These are phyloP conservation scores for Acronicta alni DNA, from an alignment of 2,888 invertebrate species.

Conservation along the genomic window DNA sequence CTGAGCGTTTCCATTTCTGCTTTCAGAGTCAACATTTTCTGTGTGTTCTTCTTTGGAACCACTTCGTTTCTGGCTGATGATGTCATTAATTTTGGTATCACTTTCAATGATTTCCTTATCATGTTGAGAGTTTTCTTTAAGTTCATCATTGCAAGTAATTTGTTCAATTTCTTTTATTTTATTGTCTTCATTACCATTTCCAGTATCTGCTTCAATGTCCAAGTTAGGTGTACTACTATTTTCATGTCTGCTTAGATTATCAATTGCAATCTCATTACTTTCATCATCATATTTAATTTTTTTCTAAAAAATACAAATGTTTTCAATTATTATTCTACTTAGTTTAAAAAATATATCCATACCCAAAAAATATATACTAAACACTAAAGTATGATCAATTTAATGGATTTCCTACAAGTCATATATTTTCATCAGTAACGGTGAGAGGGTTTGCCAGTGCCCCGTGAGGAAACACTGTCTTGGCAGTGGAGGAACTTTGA, in stretches of 20 bases:
- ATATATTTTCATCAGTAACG: no score
- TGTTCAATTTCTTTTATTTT: slow-evolving; percentile 5
- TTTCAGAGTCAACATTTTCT: slow-evolving; percentile 17
- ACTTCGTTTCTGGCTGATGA: slow-evolving; percentile 9
- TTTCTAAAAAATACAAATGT: slow-evolving; percentile 64
- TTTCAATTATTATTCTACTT: no score
- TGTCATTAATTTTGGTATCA: not conserved
- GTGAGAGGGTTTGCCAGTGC: no score
- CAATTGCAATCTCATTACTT: slow-evolving; percentile 8
- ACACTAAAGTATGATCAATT: no score
- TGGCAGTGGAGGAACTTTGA: no score
- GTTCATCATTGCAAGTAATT: not conserved
- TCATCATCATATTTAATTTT: slow-evolving; percentile 61
- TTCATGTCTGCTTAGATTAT: slow-evolving; percentile 2
- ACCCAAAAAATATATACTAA: no score
- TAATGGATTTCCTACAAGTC: no score
- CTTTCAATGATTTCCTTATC: slow-evolving; percentile 1
- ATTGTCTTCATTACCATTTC: not conserved
- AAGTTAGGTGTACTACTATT: slow-evolving; percentile 12
- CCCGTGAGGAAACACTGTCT: no score
- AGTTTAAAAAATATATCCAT: no score
- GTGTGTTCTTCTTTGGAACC: slow-evolving; percentile 6
- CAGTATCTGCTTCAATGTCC: not conserved
- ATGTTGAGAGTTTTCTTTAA: not conserved
- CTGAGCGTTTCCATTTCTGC: slow-evolving; percentile 37